Conservation (phyloP, 2,888 invertebrate genomes). For the Apamea sordens region DNA sequence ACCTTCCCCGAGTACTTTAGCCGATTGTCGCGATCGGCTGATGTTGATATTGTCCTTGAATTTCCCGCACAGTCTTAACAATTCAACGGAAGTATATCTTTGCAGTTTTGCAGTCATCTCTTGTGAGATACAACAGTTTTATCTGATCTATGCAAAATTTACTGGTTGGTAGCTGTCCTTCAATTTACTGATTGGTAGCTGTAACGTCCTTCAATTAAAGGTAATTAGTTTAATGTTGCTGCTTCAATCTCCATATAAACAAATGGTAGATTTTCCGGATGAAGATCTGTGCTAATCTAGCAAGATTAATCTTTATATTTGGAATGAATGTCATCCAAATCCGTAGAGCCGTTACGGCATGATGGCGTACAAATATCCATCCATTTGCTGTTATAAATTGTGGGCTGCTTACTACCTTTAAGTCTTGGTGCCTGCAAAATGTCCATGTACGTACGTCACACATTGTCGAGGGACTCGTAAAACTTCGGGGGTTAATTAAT, state of each 20-base stretch:
- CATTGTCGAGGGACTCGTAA: conserved; percentile 43
- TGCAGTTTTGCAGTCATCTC: conserved; percentile 33
- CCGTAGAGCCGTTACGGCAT: neutral
- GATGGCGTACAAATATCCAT: neutral
- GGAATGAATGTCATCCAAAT: conserved; percentile 15
- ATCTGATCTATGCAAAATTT: conserved; percentile 28
- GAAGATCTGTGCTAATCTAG: conserved; percentile 16
- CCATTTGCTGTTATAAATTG: conserved; percentile 11
- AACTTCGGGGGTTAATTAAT: conserved; percentile 45
- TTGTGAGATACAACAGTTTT: conserved; percentile 15
- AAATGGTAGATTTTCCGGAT: conserved; percentile 16
- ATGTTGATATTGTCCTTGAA: conserved; percentile 47
- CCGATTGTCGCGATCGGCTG: conserved; percentile 23
- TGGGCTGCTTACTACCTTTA: neutral
- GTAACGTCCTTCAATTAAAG: conserved; percentile 19
- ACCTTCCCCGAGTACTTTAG: conserved; percentile 21
- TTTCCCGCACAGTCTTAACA: conserved; percentile 20
- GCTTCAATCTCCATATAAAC: conserved; percentile 2
- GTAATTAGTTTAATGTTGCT: conserved; percentile 17
- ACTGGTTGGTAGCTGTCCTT: conserved; percentile 15
- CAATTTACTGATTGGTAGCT: conserved; percentile 17
- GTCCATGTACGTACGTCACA: conserved; percentile 21
- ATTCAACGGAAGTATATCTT: conserved; percentile 37
- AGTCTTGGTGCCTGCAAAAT: conserved; percentile 12
- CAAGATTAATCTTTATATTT: conserved; percentile 5